These are phyloP conservation scores for Limnephilus lunatus DNA, from an alignment of 2,888 invertebrate species.

Conservation along the genomic window DNA sequence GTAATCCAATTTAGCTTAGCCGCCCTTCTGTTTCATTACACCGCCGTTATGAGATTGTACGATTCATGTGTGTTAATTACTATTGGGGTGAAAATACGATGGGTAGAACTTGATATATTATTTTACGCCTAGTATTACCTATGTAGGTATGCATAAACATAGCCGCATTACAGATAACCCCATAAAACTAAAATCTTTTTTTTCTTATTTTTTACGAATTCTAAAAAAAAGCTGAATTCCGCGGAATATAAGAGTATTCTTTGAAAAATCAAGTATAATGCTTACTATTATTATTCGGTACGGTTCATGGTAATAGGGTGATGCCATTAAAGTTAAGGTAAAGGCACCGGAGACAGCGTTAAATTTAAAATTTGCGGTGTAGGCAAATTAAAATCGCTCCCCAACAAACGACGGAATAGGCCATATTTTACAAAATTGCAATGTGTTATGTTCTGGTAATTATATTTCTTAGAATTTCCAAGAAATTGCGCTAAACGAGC, in stretches of 20 bases:
- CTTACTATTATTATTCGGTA: background rate
- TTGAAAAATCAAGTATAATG: background rate
- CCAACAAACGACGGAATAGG: conserved; percentile 6
- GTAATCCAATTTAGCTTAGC: conserved; percentile 30
- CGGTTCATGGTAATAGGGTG: conserved; percentile 17
- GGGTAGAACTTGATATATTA: background rate
- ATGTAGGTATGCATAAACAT: background rate
- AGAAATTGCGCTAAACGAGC: conserved; percentile 26
- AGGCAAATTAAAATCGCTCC: conserved; percentile 47
- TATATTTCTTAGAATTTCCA: background rate
- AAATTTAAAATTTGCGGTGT: conserved; percentile 49
- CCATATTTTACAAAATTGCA: conserved; percentile 47
- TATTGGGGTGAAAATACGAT: conserved; percentile 2
- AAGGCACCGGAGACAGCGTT: conserved; percentile 30
- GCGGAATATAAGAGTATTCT: background rate
- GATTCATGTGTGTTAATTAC: conserved; percentile 44
- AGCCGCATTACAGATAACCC: background rate
- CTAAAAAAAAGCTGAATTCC: background rate
- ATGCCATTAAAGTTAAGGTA: conserved; percentile 46
- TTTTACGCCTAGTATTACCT: background rate
- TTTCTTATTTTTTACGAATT: background rate
- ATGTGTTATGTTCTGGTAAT: conserved; percentile 15
- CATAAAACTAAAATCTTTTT: background rate
- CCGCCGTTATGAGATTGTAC: conserved; percentile 29
- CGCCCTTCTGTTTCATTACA: conserved; percentile 28